Conservation (phyloP, 2,888 invertebrate genomes). For the Hydraecia micacea region DNA sequence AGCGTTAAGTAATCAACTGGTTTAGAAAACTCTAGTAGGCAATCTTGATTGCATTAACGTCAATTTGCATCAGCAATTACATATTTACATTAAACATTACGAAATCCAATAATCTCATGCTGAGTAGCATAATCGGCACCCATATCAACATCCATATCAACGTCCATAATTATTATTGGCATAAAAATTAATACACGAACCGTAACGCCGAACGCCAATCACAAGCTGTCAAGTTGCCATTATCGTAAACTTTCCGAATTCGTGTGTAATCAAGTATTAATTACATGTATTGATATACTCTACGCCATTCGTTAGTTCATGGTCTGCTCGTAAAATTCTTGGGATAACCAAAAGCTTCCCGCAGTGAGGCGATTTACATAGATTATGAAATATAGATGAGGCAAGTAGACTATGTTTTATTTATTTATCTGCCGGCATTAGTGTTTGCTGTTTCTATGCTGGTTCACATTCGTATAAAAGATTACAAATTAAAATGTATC, state of each 20-base stretch:
- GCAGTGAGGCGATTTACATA: constrained; percentile 32
- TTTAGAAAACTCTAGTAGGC: neutral
- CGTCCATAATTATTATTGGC: constrained; percentile 35
- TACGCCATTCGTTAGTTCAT: constrained; percentile 23
- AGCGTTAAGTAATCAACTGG: neutral
- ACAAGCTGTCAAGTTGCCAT: constrained; percentile 23
- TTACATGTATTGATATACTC: constrained; percentile 45
- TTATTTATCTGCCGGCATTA: neutral
- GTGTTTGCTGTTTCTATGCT: too few species aligned
- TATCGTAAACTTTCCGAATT: constrained; percentile 55
- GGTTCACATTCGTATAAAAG: neutral
- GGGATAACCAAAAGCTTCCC: constrained; percentile 31
- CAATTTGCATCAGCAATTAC: constrained; percentile 30
- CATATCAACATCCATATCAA: constrained; percentile 16
- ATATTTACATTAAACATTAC: constrained; percentile 18
- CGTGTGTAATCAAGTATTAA: constrained; percentile 50
- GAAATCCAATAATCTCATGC: constrained; percentile 14
- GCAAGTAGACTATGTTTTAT: neutral
- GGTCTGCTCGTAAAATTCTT: constrained; percentile 50
- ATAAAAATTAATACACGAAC: constrained; percentile 47
- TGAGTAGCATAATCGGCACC: constrained; percentile 23
- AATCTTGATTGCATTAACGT: constrained; percentile 16
- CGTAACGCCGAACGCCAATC: constrained; percentile 27
- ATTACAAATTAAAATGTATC: neutral
- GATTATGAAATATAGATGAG: constrained; percentile 27